Conservation (phyloP, 2,797 vertebrate species). For the Enteromius radiatus region DNA sequence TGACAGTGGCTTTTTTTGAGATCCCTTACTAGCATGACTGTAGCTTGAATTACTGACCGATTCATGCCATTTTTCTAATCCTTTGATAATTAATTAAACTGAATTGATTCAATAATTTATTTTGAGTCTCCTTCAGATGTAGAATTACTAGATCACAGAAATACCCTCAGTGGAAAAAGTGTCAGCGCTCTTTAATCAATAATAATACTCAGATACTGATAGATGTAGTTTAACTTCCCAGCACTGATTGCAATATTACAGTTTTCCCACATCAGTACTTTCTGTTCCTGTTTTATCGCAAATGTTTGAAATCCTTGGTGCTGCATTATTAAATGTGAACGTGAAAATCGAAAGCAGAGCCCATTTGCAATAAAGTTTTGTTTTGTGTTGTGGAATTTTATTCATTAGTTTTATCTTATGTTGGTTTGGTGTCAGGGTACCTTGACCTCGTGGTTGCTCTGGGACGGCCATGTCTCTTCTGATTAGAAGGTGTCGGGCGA, state of each 20-base stretch:
- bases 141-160: not conserved
- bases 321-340: not conserved
- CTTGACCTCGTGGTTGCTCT: slow-evolving; percentile 73
- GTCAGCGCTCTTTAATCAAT: not conserved
- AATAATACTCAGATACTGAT: not conserved
- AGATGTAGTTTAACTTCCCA: not conserved
- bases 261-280: not conserved
- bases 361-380: not conserved
- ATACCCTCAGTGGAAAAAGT: not conserved
- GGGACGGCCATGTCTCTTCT: slow-evolving; percentile 79
- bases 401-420: not conserved
- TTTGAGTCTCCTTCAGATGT: not conserved
- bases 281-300: not conserved
- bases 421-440: slow-evolving; percentile 62
- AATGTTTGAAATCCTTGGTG: slow-evolving; percentile 5
- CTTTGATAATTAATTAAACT: not conserved
- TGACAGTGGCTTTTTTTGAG: not conserved
- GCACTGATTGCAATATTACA: not conserved
- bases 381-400: not conserved
- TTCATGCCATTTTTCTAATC: not conserved
- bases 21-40: not conserved
- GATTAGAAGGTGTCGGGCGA: slow-evolving; percentile 86
- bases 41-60: not conserved
- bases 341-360: not conserved
- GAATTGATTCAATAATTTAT: not conserved